phyloP scores from a whole-genome alignment of 2,888 invertebrate genomes.

The Leucophora obtusa region DNA sequence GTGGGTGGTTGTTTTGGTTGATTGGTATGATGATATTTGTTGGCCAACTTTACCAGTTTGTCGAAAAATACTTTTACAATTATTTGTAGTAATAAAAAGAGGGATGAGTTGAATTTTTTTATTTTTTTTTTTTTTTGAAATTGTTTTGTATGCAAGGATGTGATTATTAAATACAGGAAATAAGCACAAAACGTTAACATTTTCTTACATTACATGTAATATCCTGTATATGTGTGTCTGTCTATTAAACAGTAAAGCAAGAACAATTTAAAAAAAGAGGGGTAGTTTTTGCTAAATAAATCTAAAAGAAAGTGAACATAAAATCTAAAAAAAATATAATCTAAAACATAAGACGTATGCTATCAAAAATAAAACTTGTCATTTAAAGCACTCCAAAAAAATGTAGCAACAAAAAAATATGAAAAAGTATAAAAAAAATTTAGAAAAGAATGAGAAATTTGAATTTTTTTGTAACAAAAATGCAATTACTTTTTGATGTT shows the following conservation, averaged over 20 bases:
- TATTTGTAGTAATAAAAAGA: constrained; percentile 22
- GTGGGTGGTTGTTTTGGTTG: constrained; percentile 18
- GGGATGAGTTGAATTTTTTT: not conserved
- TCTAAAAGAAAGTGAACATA: not conserved
- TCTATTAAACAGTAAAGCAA: not conserved
- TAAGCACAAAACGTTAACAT: constrained; percentile 64
- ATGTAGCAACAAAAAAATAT: constrained; percentile 25
- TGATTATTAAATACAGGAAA: constrained; percentile 68
- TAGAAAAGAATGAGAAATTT: not conserved
- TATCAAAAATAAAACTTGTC: constrained; percentile 24
- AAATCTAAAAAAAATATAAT: not conserved
- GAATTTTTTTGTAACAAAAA: constrained; percentile 12
- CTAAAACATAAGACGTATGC: constrained; percentile 28
- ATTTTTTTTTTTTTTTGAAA: constrained; percentile 7
- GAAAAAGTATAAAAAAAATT: constrained; percentile 20
- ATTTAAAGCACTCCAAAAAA: constrained; percentile 18
- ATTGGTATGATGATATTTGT: constrained; percentile 30
- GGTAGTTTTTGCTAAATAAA: constrained; percentile 29
- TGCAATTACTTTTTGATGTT: constrained; percentile 65
- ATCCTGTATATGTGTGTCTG: constrained; percentile 56
- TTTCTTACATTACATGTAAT: constrained; percentile 61
- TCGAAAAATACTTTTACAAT: constrained; percentile 40
- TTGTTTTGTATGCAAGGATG: constrained; percentile 56
- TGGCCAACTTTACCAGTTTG: constrained; percentile 35
- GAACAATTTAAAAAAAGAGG: not conserved